Conservation (phyloP, 35 echinoderm and acorn worm genomes). For the Diadema setosum region DNA sequence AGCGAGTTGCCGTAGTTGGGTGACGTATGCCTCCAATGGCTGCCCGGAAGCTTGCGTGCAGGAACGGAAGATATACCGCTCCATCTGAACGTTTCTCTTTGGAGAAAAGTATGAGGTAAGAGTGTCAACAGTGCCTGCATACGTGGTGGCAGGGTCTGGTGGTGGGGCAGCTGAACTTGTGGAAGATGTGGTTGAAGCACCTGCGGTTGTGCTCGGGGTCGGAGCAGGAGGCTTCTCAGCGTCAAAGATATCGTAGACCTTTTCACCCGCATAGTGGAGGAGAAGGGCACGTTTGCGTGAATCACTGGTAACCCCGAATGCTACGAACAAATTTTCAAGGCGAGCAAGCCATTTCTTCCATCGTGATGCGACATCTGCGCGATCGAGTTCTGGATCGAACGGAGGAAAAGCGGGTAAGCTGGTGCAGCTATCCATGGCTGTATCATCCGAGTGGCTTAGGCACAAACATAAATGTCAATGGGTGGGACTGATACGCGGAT, state of each 20-base stretch:
- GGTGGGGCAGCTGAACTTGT: neutral
- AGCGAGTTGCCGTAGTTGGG: neutral
- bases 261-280: constrained; percentile 39
- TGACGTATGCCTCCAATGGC: constrained; percentile 6
- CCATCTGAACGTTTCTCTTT: constrained; percentile 27
- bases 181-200: neutral
- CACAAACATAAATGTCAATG: neutral
- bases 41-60: neutral
- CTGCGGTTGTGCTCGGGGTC: neutral
- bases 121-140: neutral
- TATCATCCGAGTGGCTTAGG: neutral
- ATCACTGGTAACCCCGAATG: too few species aligned
- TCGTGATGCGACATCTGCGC: neutral
- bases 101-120: neutral
- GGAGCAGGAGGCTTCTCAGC: neutral
- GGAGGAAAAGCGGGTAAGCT: neutral
- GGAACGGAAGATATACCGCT: constrained; percentile 17
- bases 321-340: constrained; percentile 26
- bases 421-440: neutral
- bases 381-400: neutral
- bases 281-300: constrained; percentile 28
- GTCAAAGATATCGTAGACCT: neutral
- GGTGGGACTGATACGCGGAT: neutral
- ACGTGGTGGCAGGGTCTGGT: neutral
- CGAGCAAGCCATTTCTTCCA: neutral